Percentiles rank a stretch among this genome's conserved stretches.
Evolutionary conservation across 2,113 vertebrate species (phyloP).

Genomic region (Cyanoramphus novaezelandiae): DNA sequence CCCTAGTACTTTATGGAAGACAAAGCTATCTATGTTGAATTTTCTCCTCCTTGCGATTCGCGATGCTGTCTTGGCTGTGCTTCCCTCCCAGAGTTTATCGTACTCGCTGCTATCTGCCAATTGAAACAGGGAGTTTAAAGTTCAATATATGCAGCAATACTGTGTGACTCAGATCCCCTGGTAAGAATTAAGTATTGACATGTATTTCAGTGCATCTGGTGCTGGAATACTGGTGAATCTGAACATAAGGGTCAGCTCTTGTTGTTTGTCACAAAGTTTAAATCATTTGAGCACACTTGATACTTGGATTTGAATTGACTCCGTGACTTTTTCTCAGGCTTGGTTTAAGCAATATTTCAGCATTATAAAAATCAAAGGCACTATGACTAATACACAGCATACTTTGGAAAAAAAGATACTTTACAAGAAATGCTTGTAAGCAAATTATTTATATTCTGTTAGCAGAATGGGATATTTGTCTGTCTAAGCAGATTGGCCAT

Average conservation of each 20-base stretch:
- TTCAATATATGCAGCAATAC: background rate
- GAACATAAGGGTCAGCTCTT: background rate
- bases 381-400: background rate
- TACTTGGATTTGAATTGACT: background rate
- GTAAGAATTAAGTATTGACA: background rate
- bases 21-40: slow-evolving; percentile 86
- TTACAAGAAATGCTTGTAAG: background rate
- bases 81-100: slow-evolving; percentile 86
- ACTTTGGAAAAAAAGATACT: background rate
- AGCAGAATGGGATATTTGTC: background rate
- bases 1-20: slow-evolving; percentile 93
- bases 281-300: rapidly evolving
- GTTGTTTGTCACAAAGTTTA: background rate
- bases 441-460: background rate
- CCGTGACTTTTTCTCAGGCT: background rate
- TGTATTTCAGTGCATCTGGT: background rate
- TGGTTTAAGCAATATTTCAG: background rate
- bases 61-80: slow-evolving; percentile 51
- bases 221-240: background rate
- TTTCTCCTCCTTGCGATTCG: slow-evolving; percentile 74
- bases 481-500: background rate
- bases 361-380: background rate
- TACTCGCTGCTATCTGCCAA: slow-evolving; percentile 78
- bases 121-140: background rate
- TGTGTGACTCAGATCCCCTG: background rate